Conservation (phyloP, 2,113 vertebrate genomes). For the Indicator maculatus region DNA sequence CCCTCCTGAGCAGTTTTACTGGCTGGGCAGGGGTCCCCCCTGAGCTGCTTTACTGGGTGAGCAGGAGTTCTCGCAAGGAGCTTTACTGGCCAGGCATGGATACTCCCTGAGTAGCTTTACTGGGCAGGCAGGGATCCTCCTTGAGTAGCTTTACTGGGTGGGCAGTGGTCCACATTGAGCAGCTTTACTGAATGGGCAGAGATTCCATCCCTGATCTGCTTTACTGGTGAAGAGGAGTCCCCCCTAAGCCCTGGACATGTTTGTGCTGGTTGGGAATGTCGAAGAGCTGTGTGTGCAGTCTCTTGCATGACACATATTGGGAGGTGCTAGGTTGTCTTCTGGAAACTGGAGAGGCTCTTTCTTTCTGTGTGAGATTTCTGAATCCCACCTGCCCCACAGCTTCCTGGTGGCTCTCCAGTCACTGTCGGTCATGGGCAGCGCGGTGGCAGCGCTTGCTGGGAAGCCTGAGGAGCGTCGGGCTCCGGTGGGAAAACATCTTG, state of each 20-base stretch:
- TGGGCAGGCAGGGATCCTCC: no score
- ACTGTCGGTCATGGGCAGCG: not conserved
- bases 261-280: fast-evolving
- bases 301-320: fast-evolving
- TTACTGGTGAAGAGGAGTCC: no score
- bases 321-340: not conserved
- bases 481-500: constrained; percentile 60
- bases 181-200: not conserved
- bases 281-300: fast-evolving
- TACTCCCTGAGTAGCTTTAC: not conserved
- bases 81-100: no score
- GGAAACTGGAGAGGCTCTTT: not conserved
- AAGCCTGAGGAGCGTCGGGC: not conserved
- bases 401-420: fast-evolving
- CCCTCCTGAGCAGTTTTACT: no score
- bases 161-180: not conserved
- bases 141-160: not conserved
- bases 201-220: not conserved
- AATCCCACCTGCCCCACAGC: not conserved
- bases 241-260: fast-evolving
- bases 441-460: not conserved
- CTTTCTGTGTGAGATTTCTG: not conserved
- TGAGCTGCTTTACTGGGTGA: no score
- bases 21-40: no score
- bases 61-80: no score